Percentiles rank a stretch among this genome's conserved stretches.
Evolutionary conservation across 2,113 vertebrate species (phyloP).

Genomic region (Channa argus): DNA sequence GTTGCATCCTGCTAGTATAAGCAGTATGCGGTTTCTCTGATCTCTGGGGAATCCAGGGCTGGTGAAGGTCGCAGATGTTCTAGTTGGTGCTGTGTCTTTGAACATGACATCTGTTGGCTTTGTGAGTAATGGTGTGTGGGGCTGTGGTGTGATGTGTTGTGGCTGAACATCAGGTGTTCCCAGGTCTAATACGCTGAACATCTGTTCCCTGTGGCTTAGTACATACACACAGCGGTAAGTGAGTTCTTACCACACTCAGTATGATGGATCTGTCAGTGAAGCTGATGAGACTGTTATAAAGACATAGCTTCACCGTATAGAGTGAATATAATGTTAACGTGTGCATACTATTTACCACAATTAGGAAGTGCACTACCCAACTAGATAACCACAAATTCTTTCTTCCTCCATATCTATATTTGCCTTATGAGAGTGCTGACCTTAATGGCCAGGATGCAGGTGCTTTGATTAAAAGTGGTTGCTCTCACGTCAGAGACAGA

Average conservation of each 20-base stretch:
- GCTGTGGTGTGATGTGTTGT: conserved; percentile 38
- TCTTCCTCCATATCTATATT: conserved; percentile 30
- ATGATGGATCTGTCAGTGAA: conserved; percentile 50
- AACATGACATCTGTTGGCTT: conserved; percentile 72
- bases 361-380: background rate
- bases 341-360: no score
- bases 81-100: conserved; percentile 62
- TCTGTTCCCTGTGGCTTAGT: conserved; percentile 54
- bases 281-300: conserved; percentile 40
- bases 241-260: conserved; percentile 24
- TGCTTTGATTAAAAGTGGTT: conserved; percentile 54
- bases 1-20: conserved; percentile 62
- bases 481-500: conserved; percentile 40
- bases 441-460: conserved; percentile 75
- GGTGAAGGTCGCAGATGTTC: conserved; percentile 62
- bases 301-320: background rate
- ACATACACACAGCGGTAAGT: conserved; percentile 27
- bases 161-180: conserved; percentile 66
- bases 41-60: conserved; percentile 46
- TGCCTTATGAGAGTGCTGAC: conserved; percentile 23
- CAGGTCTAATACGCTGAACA: conserved; percentile 29
- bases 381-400: conserved; percentile 6
- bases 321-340: no score
- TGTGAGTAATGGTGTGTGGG: conserved; percentile 67
- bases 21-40: conserved; percentile 67